phyloP scores from a whole-genome alignment of 2,888 invertebrate species.

The Mesorhabditis spiculigera region DNA sequence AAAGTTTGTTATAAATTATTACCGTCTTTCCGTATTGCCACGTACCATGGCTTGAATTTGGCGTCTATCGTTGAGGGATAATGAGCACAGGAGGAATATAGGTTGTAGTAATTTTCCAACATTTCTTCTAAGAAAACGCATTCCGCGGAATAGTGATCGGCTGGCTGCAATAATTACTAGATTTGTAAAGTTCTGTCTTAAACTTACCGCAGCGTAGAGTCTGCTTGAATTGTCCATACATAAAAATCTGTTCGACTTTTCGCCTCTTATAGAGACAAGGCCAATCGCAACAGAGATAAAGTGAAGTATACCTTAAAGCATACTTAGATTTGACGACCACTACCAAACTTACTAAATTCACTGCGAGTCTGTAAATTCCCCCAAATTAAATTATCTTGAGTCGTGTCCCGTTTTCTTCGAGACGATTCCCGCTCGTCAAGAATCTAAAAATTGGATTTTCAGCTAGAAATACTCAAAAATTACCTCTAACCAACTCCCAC shows the following conservation, averaged over 20 bases:
- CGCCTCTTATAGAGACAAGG: slow-evolving; percentile 56
- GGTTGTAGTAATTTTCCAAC: slow-evolving; percentile 58
- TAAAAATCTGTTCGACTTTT: slow-evolving; percentile 49
- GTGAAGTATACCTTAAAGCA: slow-evolving; percentile 50
- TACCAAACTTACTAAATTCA: neutral
- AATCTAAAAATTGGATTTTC: neutral
- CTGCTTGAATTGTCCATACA: slow-evolving; percentile 57
- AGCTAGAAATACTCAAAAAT: neutral
- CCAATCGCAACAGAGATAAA: slow-evolving; percentile 59
- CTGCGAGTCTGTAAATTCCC: neutral
- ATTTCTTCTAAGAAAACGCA: slow-evolving; percentile 58
- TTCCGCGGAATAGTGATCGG: slow-evolving; percentile 46
- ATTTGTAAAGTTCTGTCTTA: neutral
- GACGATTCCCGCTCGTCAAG: neutral
- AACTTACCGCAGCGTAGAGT: slow-evolving; percentile 46
- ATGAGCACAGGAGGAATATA: slow-evolving; percentile 56
- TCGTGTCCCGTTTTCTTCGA: neutral
- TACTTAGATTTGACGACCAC: slow-evolving; percentile 10
- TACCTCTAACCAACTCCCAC: slow-evolving; percentile 49
- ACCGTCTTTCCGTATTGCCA: slow-evolving; percentile 6
- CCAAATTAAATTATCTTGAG: neutral
- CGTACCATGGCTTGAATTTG: slow-evolving; percentile 35
- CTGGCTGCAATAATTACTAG: slow-evolving; percentile 15
- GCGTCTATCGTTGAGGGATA: slow-evolving; percentile 17
- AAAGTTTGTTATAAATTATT: neutral